phyloP scores from a whole-genome alignment of 2,888 invertebrate species.

The Campoplex nolae region DNA sequence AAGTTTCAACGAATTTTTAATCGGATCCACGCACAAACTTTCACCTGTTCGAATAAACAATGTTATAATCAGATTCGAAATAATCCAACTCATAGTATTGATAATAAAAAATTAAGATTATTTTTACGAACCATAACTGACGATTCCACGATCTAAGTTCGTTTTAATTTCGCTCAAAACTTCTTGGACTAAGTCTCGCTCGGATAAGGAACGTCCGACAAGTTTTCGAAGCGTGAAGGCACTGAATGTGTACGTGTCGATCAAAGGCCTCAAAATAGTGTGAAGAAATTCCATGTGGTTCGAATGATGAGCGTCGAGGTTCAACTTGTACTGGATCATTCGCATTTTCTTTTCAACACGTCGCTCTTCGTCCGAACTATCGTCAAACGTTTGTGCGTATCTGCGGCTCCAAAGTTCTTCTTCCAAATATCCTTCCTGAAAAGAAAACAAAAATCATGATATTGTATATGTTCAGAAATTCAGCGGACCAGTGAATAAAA shows the following conservation, averaged over 20 bases:
- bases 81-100: not conserved
- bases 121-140: conserved; percentile 88
- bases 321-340: conserved; percentile 81
- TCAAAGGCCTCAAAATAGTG: conserved; percentile 88
- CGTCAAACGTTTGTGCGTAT: conserved; percentile 86
- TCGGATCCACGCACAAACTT: conserved; percentile 94
- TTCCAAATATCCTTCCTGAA: conserved; percentile 82
- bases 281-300: conserved; percentile 86
- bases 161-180: conserved; percentile 89
- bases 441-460: not conserved
- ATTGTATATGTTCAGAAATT: not conserved
- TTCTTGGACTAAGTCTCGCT: conserved; percentile 89
- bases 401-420: conserved; percentile 87
- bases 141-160: conserved; percentile 87
- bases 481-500: too few relatives aligned
- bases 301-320: conserved; percentile 78
- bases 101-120: not conserved
- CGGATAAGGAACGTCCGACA: conserved; percentile 86
- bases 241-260: conserved; percentile 91
- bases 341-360: conserved; percentile 56
- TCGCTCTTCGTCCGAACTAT: conserved; percentile 83
- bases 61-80: not conserved
- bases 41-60: conserved; percentile 87
- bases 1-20: conserved; percentile 93
- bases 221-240: conserved; percentile 87